A percentile compares a stretch with the other conserved stretches of the same genome.
phyloP scores from a whole-genome alignment of 2,113 vertebrate species.

The Clarias gariepinus region DNA sequence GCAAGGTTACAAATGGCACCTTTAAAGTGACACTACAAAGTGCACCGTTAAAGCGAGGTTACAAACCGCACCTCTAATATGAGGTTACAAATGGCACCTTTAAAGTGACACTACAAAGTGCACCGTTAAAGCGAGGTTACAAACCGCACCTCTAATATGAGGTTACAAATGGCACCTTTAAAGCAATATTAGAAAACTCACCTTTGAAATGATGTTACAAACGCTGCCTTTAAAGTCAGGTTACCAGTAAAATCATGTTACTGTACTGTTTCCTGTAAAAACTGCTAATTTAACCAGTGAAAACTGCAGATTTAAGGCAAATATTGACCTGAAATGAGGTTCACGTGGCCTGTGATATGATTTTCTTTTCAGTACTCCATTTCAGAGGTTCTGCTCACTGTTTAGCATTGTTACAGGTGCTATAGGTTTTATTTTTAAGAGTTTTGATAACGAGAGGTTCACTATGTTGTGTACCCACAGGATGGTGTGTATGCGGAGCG shows the following conservation, averaged over 20 bases:
- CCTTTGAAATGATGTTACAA: not conserved
- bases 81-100: no score
- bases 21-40: not conserved
- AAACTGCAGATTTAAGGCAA: not conserved
- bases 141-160: not conserved
- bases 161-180: not conserved
- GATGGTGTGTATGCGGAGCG: slow-evolving; percentile 40
- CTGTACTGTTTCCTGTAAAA: no score
- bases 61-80: no score
- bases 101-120: not conserved
- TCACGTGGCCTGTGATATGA: not conserved
- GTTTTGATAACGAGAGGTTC: no score
- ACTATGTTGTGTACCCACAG: slow-evolving; percentile 46
- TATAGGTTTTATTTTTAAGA: not conserved
- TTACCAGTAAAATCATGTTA: no score
- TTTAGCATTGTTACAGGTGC: not conserved
- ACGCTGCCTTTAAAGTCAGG: not conserved
- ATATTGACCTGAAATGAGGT: not conserved
- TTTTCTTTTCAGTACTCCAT: not conserved
- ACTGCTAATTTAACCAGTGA: no score
- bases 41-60: not conserved
- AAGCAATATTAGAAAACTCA: not conserved
- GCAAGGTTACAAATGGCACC: no score
- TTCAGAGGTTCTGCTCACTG: not conserved
- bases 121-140: not conserved